Evolutionary conservation across 2,113 vertebrate species (phyloP).

Genomic region (Heterotilapia buettikoferi): DNA sequence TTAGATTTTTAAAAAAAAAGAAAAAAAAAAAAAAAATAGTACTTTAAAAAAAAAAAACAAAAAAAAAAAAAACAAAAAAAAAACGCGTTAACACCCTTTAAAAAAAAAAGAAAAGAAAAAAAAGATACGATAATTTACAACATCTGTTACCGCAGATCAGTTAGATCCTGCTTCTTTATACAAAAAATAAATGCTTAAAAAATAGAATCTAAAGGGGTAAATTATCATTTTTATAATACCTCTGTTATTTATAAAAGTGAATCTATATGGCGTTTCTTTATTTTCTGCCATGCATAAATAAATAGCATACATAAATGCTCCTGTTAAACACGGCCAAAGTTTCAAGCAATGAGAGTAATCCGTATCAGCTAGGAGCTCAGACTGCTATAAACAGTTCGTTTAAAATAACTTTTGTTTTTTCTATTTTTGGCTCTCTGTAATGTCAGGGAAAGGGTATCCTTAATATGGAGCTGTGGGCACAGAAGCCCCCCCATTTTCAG

Average conservation of each 20-base stretch:
- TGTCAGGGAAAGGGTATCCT: rapidly evolving
- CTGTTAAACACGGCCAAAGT: background rate
- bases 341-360: background rate
- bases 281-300: background rate
- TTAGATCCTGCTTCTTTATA: background rate
- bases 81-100: background rate
- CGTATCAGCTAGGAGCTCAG: background rate
- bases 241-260: background rate
- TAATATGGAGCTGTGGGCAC: background rate
- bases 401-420: background rate
- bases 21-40: background rate
- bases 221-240: rapidly evolving
- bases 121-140: background rate
- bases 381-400: rapidly evolving
- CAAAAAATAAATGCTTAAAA: background rate
- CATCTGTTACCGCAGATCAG: background rate
- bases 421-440: background rate
- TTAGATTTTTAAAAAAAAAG: background rate
- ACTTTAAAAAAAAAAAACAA: too few relatives aligned
- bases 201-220: too few relatives aligned
- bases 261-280: background rate
- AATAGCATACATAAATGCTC: background rate
- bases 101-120: background rate
- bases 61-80: too few relatives aligned
- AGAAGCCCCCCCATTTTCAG: background rate